A percentile compares a stretch with the other conserved stretches of the same genome.
phyloP scores from a whole-genome alignment of 2,113 vertebrate genomes.

The Pionites leucogaster region DNA sequence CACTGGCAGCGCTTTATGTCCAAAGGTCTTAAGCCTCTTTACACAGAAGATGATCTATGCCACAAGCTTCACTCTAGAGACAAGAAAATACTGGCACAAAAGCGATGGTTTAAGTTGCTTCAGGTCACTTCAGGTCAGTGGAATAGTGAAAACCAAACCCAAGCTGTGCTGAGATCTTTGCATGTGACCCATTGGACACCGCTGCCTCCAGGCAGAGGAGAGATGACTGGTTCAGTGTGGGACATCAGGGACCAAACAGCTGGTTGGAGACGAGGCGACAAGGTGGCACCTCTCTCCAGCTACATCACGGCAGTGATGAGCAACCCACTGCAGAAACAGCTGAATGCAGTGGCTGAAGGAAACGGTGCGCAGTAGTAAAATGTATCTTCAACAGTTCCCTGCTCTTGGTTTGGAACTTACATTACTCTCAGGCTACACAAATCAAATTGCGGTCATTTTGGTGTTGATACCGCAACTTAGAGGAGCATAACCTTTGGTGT shows the following conservation, averaged over 20 bases:
- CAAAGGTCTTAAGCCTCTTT: slow-evolving; percentile 6
- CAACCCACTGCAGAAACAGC: background rate
- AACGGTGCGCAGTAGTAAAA: fast-evolving
- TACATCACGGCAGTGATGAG: background rate
- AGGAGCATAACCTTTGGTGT: background rate
- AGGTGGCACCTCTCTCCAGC: background rate
- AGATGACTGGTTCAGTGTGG: background rate
- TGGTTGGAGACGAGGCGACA: background rate
- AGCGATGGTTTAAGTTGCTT: background rate
- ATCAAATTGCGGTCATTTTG: background rate
- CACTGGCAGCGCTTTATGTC: background rate
- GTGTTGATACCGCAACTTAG: background rate
- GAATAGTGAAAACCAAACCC: background rate
- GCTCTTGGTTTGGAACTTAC: background rate
- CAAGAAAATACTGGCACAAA: background rate
- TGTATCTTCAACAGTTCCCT: background rate
- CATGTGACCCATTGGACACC: background rate
- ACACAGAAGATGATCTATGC: background rate
- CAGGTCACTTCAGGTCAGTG: background rate
- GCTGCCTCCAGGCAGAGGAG: background rate
- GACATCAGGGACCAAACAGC: background rate
- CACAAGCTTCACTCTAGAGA: background rate
- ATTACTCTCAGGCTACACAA: background rate
- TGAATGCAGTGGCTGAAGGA: background rate
- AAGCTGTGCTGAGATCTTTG: background rate